A percentile compares a stretch with the other conserved stretches of the same genome.
Conservation (phyloP, 1,140 invertebrate species). For the Ostrea denselamellosa region DNA sequence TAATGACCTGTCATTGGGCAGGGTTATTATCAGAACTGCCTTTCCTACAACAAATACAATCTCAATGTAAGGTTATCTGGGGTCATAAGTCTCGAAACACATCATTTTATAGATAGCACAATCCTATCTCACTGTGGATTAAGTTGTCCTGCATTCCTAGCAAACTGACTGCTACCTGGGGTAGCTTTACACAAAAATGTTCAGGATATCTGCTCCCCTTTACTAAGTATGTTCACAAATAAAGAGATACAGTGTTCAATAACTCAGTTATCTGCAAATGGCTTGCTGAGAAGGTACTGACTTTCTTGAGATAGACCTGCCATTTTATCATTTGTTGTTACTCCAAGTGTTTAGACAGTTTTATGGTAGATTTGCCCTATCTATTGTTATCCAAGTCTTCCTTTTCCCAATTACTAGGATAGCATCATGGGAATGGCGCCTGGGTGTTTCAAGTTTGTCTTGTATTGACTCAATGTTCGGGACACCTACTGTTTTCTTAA, state of each 20-base stretch:
- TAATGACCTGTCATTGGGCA: constrained; percentile 20
- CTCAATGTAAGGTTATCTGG: constrained; percentile 11
- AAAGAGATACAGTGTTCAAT: background rate
- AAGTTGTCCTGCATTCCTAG: constrained; percentile 12
- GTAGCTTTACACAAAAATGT: constrained; percentile 1
- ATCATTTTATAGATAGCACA: constrained; percentile 32
- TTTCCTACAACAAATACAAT: constrained; percentile 9
- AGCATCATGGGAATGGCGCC: constrained; percentile 8
- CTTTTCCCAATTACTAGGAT: background rate
- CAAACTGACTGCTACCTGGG: constrained; percentile 31
- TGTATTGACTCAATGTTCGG: background rate
- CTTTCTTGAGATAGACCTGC: background rate
- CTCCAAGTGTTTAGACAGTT: constrained; percentile 4
- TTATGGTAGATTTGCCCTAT: background rate
- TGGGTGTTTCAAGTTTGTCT: background rate
- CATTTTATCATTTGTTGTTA: constrained; percentile 19
- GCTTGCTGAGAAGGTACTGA: constrained; percentile 34
- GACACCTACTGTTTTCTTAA: constrained; percentile 27
- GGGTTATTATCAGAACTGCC: constrained; percentile 34
- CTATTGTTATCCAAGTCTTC: constrained; percentile 21
- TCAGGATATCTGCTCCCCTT: background rate
- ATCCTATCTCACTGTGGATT: constrained; percentile 19
- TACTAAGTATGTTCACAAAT: constrained; percentile 1
- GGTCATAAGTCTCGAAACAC: constrained; percentile 23
- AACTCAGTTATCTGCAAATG: background rate